Evolutionary conservation across 2,888 invertebrate genomes (phyloP), one percentile per base, ranked within the genome.

Genomic region (Lobophora halterata): DNA sequence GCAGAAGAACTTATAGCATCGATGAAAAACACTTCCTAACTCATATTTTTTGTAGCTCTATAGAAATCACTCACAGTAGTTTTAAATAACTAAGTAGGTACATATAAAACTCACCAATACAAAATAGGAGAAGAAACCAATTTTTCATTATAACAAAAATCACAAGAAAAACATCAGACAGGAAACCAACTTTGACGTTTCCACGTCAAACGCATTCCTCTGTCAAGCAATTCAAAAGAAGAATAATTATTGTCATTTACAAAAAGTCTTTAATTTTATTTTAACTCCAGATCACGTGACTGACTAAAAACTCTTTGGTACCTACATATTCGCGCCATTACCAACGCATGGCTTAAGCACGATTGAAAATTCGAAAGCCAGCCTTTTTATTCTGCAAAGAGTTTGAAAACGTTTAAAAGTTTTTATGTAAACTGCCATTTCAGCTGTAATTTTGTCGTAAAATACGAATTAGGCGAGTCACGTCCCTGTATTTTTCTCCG

Each of bases 401-500:
- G 25, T 31, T 31, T 21, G 5, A n/a, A 3, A 24, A 29, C 35
- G 37, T 42, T 42, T 46, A 46, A 45, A 54, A 56, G 50, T 49
- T 55, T 55, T 56, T 52, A 52, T 53, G 41, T 54, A 55, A 56
- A 60, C 53, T 52, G 47, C 54, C 53, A 64, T 65, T 49, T 59
- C 48, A 61, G 61, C 55, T 64, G 61, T 62, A 61, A 58, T 55
- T 63, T 62, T 47, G 58, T 48, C 51, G 63, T 79, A 76, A 78
- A 80, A 78, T 66, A 65, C 61, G 66, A 82, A 83, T 82, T 78
- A 82, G 79, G 72, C 73, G 60, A 82, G 82, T 85, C 85, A 85
- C 79, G 82, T 81, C 72, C 79, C 79, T 76, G 78, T 82, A 85
- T 85, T 83, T 85, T 82, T 83, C 77, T 72, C 58, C 71, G 79